These are phyloP conservation scores for Agonopterix arenella DNA, from an alignment of 2,888 invertebrate species.

Conservation along the genomic window DNA sequence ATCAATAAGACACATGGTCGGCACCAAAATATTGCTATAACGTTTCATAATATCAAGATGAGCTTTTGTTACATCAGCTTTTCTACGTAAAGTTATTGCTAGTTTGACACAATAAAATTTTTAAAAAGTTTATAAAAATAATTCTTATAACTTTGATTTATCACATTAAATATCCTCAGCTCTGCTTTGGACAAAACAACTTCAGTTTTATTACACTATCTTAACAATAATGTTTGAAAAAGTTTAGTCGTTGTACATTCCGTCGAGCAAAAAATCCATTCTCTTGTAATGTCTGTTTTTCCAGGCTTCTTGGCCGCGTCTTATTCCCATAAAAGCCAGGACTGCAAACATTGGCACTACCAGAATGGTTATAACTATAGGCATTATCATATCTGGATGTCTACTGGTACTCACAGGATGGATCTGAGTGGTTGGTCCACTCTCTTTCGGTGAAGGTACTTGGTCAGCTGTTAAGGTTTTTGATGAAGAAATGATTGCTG, in stretches of 20 bases:
- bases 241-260: conserved; percentile 88
- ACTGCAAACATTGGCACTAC: conserved; percentile 85
- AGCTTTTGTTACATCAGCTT: conserved; percentile 1
- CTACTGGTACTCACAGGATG: conserved; percentile 35
- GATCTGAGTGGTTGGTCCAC: conserved; percentile 16
- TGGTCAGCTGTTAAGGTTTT: conserved; percentile 27
- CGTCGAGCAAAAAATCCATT: conserved; percentile 93
- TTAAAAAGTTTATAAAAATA: not conserved
- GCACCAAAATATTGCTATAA: conserved; percentile 20
- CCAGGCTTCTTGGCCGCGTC: conserved; percentile 89
- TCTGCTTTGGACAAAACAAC: too few relatives aligned
- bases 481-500: conserved; percentile 24
- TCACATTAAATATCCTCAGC: too few relatives aligned
- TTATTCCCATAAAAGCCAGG: conserved; percentile 80
- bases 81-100: not conserved
- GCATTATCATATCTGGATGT: conserved; percentile 82
- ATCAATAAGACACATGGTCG: conserved; percentile 34
- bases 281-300: conserved; percentile 89
- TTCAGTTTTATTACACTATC: too few relatives aligned
- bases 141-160: too few relatives aligned
- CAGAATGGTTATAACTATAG: conserved; percentile 84
- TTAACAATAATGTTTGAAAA: not conserved
- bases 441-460: conserved; percentile 22
- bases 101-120: too few relatives aligned
- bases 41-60: conserved; percentile 10